These are phyloP conservation scores for Ahaetulla prasina DNA, from an alignment of 2,113 vertebrate genomes.

Conservation along the genomic window DNA sequence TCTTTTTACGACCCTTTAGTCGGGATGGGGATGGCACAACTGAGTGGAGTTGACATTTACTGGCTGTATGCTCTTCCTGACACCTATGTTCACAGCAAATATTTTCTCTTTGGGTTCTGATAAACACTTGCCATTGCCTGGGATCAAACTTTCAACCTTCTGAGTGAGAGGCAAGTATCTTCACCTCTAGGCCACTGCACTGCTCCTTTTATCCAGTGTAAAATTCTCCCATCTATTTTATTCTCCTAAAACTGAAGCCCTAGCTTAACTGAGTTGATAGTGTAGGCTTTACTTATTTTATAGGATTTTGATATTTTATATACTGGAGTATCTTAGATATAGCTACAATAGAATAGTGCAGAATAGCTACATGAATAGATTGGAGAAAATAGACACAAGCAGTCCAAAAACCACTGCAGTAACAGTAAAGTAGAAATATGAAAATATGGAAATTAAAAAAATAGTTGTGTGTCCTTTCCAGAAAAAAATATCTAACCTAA, in stretches of 20 bases:
- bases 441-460: slow-evolving; percentile 13
- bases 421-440: not conserved
- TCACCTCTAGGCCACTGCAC: not conserved
- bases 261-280: not conserved
- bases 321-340: not conserved
- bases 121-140: not conserved
- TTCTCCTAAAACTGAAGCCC: not conserved
- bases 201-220: not conserved
- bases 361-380: not conserved
- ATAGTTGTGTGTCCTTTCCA: slow-evolving; percentile 11
- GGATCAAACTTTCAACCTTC: not conserved
- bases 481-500: slow-evolving; percentile 40
- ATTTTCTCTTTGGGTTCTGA: not conserved
- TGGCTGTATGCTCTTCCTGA: not conserved
- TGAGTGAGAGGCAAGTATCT: not conserved
- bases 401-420: not conserved
- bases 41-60: not conserved
- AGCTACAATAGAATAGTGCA: not conserved
- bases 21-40: not conserved
- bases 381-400: not conserved
- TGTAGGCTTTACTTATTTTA: not conserved
- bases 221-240: not conserved
- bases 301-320: no score
- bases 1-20: not conserved
- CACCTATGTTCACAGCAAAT: not conserved